phyloP scores from a whole-genome alignment of 2,113 vertebrate genomes.

The Oxyura jamaicensis region DNA sequence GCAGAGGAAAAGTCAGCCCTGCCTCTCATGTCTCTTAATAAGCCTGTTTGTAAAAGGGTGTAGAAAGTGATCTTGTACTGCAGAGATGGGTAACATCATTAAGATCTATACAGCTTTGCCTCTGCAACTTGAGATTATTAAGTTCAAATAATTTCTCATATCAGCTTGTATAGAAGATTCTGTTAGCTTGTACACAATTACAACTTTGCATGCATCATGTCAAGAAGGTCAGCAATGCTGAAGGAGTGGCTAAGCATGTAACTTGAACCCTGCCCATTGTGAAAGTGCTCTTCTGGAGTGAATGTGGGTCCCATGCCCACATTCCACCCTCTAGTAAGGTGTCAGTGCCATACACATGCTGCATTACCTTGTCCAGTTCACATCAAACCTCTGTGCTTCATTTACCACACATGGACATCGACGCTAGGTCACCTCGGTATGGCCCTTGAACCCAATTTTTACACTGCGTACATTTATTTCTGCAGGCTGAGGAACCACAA shows the following conservation, averaged over 20 bases:
- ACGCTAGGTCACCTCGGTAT: neutral
- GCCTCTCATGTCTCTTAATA: neutral
- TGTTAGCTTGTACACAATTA: fast-evolving
- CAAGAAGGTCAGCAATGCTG: neutral
- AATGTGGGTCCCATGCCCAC: too few relatives aligned
- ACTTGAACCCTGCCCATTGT: fast-evolving
- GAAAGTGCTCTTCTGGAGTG: neutral
- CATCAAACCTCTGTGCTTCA: neutral
- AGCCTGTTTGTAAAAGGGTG: neutral
- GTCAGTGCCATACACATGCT: neutral
- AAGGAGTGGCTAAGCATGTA: fast-evolving
- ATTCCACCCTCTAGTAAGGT: neutral
- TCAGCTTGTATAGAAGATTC: neutral
- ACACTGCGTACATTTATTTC: neutral
- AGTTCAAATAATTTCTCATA: neutral
- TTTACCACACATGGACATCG: neutral
- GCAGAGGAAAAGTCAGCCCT: neutral
- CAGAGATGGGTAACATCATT: neutral
- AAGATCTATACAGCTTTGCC: neutral
- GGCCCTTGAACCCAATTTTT: neutral
- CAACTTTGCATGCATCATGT: fast-evolving
- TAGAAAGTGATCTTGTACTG: neutral
- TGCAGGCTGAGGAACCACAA: neutral
- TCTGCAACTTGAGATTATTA: neutral
- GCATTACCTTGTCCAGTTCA: neutral